Conservation (phyloP, 1,140 invertebrate genomes). For the Apolygus lucorum region DNA sequence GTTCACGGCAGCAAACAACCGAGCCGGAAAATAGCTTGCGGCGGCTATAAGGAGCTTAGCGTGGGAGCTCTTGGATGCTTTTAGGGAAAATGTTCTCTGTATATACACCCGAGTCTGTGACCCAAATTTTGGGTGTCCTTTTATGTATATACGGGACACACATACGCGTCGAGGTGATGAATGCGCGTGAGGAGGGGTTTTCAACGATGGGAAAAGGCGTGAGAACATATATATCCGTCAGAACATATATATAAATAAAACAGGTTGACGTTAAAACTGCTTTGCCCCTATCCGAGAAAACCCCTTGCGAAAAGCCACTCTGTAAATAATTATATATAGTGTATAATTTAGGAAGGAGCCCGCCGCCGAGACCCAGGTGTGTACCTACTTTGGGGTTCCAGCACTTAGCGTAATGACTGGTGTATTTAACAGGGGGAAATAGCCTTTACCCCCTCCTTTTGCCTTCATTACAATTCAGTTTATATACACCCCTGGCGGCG, state of each 20-base stretch:
- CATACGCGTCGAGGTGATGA: too few relatives aligned
- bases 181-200: background rate
- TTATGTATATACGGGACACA: too few relatives aligned
- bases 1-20: background rate
- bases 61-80: background rate
- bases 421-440: background rate
- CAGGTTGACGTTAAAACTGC: background rate
- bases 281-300: background rate
- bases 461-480: background rate
- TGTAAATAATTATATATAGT: background rate
- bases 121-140: background rate
- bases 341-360: background rate
- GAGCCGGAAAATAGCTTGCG: background rate
- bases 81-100: background rate
- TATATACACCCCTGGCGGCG: background rate
- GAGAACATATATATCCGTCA: background rate
- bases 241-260: background rate
- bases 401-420: background rate
- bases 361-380: background rate
- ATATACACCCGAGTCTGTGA: background rate
- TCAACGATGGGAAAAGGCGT: background rate
- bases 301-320: background rate
- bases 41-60: background rate
- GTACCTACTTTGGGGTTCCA: background rate
- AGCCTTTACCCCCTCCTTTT: background rate